Percentiles rank a stretch among this genome's conserved stretches.
Conservation (phyloP, 1,140 invertebrate species). For the Drosophila punjabiensis region DNA sequence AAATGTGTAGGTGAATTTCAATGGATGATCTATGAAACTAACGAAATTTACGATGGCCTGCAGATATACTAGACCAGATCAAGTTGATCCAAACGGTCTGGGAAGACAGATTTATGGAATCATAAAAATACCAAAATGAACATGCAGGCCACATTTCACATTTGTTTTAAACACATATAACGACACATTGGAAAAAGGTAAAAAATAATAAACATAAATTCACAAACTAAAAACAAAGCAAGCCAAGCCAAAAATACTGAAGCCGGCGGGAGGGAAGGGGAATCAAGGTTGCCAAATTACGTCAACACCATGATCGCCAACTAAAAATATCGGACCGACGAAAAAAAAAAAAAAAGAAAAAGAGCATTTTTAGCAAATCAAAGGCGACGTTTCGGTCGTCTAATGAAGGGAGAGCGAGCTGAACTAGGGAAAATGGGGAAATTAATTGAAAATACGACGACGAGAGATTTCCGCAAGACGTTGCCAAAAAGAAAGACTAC, state of each 20-base stretch:
- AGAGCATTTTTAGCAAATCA: constrained; percentile 65
- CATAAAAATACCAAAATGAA: constrained; percentile 66
- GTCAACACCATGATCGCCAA: constrained; percentile 75
- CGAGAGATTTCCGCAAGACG: constrained; percentile 68
- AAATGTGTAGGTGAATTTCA: constrained; percentile 33
- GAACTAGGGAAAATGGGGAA: constrained; percentile 43
- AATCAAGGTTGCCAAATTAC: constrained; percentile 83
- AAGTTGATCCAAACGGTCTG: constrained; percentile 56
- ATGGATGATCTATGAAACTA: constrained; percentile 58
- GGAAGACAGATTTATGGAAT: constrained; percentile 70
- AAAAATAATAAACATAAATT: constrained; percentile 83
- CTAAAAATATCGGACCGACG: constrained; percentile 66
- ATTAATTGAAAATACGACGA: constrained; percentile 66
- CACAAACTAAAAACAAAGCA: constrained; percentile 47
- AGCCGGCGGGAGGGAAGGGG: constrained; percentile 45
- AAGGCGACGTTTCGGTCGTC: constrained; percentile 73
- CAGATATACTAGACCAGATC: constrained; percentile 42
- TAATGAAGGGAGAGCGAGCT: constrained; percentile 32
- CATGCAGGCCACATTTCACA: constrained; percentile 47
- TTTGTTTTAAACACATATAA: constrained; percentile 76
- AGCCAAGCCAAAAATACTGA: constrained; percentile 26
- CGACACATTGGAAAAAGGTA: constrained; percentile 81
- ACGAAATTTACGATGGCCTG: constrained; percentile 57
- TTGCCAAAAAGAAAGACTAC: constrained; percentile 64
- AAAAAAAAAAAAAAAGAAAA: constrained; percentile 17